These are phyloP conservation scores for Poeciliopsis paucimaculata DNA, from an alignment of 2,797 vertebrate genomes.

Conservation along the genomic window DNA sequence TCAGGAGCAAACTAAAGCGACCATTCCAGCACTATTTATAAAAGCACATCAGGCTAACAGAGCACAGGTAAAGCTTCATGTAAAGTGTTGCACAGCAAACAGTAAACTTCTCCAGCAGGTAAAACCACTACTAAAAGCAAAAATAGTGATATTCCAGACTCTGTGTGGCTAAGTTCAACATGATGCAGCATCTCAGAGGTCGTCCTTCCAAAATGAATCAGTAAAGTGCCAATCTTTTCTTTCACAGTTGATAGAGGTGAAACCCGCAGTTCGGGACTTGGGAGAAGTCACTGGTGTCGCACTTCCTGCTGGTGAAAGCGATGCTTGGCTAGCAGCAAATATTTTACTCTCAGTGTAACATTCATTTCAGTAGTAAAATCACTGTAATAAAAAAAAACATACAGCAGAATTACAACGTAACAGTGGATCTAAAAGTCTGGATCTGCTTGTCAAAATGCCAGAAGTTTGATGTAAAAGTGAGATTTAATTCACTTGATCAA, in stretches of 20 bases:
- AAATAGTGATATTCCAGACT: slow-evolving; percentile 56
- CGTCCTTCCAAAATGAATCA: slow-evolving; percentile 44
- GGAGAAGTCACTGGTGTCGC: slow-evolving; percentile 40
- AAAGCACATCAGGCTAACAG: slow-evolving; percentile 53
- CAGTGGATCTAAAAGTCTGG: background rate
- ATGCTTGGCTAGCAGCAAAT: background rate
- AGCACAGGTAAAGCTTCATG: slow-evolving; percentile 42
- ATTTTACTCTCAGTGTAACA: slow-evolving; percentile 2
- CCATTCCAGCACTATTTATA: slow-evolving; percentile 53
- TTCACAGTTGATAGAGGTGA: slow-evolving; percentile 40
- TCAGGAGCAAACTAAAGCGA: slow-evolving; percentile 43
- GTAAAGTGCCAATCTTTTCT: slow-evolving; percentile 64
- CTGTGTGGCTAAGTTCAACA: slow-evolving; percentile 57
- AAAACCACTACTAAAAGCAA: slow-evolving; percentile 62
- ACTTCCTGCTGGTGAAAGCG: background rate
- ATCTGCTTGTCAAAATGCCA: background rate
- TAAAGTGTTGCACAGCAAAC: slow-evolving; percentile 30
- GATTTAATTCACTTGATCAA: background rate
- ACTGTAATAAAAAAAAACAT: background rate
- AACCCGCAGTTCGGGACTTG: slow-evolving; percentile 29
- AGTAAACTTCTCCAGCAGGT: slow-evolving; percentile 45
- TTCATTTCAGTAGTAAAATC: slow-evolving; percentile 8
- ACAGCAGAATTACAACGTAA: background rate
- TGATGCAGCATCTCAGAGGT: slow-evolving; percentile 63
- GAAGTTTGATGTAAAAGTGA: background rate